Conservation (phyloP, 1,140 invertebrate species). For the Choristoneura fumiferana region DNA sequence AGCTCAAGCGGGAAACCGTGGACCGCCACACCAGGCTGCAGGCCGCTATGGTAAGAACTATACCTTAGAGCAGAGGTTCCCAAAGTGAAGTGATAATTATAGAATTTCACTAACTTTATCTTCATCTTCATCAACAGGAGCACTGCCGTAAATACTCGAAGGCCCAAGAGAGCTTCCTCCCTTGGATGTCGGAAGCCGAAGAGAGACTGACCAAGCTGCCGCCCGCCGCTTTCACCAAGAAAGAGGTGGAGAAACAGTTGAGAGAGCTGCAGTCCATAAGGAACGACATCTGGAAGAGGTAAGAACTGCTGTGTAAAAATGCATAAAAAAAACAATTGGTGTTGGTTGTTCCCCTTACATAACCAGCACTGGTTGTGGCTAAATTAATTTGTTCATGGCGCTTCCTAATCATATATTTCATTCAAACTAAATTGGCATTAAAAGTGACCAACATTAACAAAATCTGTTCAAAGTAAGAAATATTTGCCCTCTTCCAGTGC, state of each 20-base stretch:
- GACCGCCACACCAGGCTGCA: conserved; percentile 91
- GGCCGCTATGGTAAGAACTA: conserved; percentile 83
- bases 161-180: conserved; percentile 90
- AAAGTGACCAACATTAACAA: no score
- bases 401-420: no score
- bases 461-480: no score
- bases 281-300: conserved; percentile 93
- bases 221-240: conserved; percentile 89
- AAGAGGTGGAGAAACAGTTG: conserved; percentile 92
- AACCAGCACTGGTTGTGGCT: no score
- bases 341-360: no score
- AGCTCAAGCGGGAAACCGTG: conserved; percentile 90
- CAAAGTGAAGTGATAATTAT: no score
- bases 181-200: conserved; percentile 93
- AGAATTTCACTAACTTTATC: not conserved
- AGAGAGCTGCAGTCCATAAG: conserved; percentile 94
- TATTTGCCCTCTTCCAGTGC: no score
- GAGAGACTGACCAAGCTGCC: conserved; percentile 89
- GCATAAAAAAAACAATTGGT: no score
- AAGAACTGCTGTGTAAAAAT: no score
- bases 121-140: conserved; percentile 75
- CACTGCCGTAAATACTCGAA: conserved; percentile 95
- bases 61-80: no score
- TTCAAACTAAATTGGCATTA: no score
- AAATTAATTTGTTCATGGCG: no score